Conservation (phyloP, 2,888 invertebrate genomes). For the Lepidocyrtinus sp. region DNA sequence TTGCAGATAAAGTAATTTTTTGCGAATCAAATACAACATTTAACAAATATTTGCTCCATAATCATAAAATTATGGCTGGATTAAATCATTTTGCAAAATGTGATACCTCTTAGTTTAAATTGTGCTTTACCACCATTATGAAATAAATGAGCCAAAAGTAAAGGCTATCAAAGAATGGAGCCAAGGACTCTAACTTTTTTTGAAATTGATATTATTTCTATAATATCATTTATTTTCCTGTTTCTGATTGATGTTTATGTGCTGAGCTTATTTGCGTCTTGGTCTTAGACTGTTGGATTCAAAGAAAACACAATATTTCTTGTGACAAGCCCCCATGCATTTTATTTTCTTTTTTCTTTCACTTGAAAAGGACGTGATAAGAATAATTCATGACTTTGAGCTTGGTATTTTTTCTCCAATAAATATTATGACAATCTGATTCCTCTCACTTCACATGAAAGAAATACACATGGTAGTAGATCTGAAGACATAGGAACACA, state of each 20-base stretch:
- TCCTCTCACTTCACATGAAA: slow-evolving; percentile 17
- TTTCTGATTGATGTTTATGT: slow-evolving; percentile 10
- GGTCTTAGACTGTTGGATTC: not conserved
- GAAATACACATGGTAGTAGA: slow-evolving; percentile 9
- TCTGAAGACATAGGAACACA: not conserved
- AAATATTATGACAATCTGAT: slow-evolving; percentile 40
- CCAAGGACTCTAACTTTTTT: too few relatives aligned
- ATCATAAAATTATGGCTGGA: too few relatives aligned
- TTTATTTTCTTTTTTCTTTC: slow-evolving; percentile 25
- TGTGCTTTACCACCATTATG: too few relatives aligned
- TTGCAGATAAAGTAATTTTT: too few relatives aligned
- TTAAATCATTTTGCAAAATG: too few relatives aligned
- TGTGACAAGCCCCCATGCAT: slow-evolving; percentile 13
- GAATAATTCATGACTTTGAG: slow-evolving; percentile 52
- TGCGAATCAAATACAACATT: too few relatives aligned
- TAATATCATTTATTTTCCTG: not conserved
- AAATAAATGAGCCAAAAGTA: too few relatives aligned
- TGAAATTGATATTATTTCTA: not conserved
- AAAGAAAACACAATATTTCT: slow-evolving; percentile 31
- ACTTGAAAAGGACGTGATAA: slow-evolving; percentile 29
- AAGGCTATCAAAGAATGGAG: too few relatives aligned
- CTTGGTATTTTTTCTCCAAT: slow-evolving; percentile 23
- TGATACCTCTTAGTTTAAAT: too few relatives aligned
- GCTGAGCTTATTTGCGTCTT: slow-evolving; percentile 9
- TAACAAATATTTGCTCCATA: too few relatives aligned